These are phyloP conservation scores for Troilus luridus DNA, from an alignment of 2,888 invertebrate species.

Conservation along the genomic window DNA sequence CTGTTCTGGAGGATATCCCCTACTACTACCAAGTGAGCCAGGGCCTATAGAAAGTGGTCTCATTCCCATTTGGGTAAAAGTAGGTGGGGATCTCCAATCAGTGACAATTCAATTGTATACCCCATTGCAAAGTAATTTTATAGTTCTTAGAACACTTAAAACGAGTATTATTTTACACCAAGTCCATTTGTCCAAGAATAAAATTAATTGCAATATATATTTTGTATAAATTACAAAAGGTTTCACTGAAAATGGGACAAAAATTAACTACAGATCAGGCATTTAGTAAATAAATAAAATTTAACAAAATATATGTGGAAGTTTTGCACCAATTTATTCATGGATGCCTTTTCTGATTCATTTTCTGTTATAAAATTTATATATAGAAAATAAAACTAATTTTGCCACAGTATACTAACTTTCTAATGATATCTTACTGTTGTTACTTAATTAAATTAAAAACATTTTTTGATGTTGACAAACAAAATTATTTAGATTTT, in stretches of 20 bases:
- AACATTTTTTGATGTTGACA: no score
- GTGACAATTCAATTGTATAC: slow-evolving; percentile 5
- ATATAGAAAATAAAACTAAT: no score
- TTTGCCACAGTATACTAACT: no score
- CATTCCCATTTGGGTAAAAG: slow-evolving; percentile 57
- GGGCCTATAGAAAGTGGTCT: slow-evolving; percentile 54
- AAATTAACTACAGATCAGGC: not conserved
- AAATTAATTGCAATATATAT: no score
- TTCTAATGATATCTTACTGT: no score
- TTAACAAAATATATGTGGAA: not conserved
- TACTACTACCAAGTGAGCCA: slow-evolving; percentile 21
- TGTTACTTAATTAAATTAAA: no score
- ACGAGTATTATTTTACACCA: not conserved
- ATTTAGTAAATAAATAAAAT: not conserved
- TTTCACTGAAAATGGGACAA: not conserved
- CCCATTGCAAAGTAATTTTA: not conserved
- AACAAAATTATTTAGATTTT: no score
- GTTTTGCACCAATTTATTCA: no score
- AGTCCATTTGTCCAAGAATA: not conserved
- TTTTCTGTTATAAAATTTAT: no score
- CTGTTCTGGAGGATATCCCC: slow-evolving; percentile 36
- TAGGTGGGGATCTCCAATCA: slow-evolving; percentile 47
- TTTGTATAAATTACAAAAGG: not conserved
- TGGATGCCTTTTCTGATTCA: no score
- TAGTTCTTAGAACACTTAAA: not conserved